Evolutionary conservation across 2,888 invertebrate genomes (phyloP).

Genomic region (Tortrix viridana): DNA sequence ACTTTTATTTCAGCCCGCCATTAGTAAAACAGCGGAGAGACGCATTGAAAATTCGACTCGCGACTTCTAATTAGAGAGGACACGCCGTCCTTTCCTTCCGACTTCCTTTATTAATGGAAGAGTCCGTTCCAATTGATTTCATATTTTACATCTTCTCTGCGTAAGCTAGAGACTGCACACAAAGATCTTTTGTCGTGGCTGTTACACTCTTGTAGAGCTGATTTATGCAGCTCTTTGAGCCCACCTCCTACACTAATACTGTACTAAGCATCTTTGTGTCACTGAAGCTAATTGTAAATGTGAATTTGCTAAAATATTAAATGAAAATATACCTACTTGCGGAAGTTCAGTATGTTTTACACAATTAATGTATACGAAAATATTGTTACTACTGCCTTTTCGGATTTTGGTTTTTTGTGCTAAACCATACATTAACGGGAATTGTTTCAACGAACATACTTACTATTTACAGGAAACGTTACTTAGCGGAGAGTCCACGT

Average conservation of each 20-base stretch:
- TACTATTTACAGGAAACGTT: constrained; percentile 44
- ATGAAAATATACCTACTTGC: too few species aligned
- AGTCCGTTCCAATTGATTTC: constrained; percentile 75
- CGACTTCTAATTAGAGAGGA: constrained; percentile 79
- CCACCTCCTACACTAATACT: constrained; percentile 11
- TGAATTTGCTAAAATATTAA: background rate
- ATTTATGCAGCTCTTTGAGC: constrained; percentile 26
- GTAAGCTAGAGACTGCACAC: constrained; percentile 37
- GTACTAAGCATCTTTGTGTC: constrained; percentile 2
- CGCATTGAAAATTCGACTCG: constrained; percentile 80
- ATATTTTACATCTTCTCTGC: constrained; percentile 65
- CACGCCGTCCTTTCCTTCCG: constrained; percentile 66
- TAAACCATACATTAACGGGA: background rate
- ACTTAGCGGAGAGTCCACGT: constrained; percentile 51
- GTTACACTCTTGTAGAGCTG: constrained; percentile 33
- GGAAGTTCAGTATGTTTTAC: too few species aligned
- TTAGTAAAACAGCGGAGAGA: constrained; percentile 64
- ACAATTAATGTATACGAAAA: too few species aligned
- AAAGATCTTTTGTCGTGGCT: constrained; percentile 48
- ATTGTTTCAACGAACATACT: constrained; percentile 25
- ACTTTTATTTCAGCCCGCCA: constrained; percentile 79
- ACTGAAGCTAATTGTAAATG: background rate
- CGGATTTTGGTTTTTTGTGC: background rate
- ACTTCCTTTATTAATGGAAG: constrained; percentile 76
- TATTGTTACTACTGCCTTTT: background rate